phyloP scores from a whole-genome alignment of 2,888 invertebrate genomes.

The Alitta virens region DNA sequence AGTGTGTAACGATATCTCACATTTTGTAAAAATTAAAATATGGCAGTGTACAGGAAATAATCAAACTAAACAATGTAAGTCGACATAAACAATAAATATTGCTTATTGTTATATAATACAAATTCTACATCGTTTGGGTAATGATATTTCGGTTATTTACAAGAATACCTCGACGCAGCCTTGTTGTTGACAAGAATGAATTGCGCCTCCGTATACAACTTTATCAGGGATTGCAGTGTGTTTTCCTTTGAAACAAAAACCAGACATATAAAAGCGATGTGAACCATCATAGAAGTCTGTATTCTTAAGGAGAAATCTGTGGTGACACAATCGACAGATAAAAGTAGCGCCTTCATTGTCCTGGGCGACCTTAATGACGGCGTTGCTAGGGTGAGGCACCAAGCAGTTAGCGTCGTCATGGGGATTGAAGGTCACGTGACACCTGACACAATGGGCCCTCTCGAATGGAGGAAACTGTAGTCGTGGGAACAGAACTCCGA shows the following conservation, averaged over 20 bases:
- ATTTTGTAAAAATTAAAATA: no score
- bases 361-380: conserved; percentile 5
- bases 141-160: background rate
- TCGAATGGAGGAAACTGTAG: conserved; percentile 5
- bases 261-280: conserved; percentile 16
- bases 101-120: no score
- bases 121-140: background rate
- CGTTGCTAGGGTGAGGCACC: conserved; percentile 11
- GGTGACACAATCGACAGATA: conserved; percentile 11
- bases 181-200: conserved; percentile 16
- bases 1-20: no score
- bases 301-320: conserved; percentile 3
- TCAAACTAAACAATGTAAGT: no score
- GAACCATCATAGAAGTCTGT: conserved; percentile 18
- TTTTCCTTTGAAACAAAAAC: conserved; percentile 17
- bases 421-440: conserved; percentile 21
- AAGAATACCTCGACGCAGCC: conserved; percentile 21
- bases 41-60: no score
- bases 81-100: no score
- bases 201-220: conserved; percentile 6
- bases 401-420: conserved; percentile 12
- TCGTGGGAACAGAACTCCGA: conserved; percentile 16
- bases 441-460: conserved; percentile 17
- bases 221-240: conserved; percentile 19
- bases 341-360: conserved; percentile 9